phyloP scores from a whole-genome alignment of 2,888 invertebrate species.

The Pseudanteris insignis region DNA sequence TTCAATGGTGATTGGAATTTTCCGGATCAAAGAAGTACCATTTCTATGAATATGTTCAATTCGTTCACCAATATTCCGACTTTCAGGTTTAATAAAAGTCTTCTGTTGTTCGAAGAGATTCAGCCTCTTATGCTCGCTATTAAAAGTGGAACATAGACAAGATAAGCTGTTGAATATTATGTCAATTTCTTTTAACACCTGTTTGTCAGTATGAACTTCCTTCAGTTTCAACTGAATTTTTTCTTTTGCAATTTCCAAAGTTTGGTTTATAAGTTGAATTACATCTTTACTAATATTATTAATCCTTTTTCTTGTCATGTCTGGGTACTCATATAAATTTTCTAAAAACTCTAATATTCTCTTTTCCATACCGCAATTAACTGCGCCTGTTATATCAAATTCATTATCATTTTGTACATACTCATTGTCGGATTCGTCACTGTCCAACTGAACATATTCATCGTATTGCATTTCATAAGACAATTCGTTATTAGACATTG shows the following conservation, averaged over 20 bases:
- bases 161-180: neutral
- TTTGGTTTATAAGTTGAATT: neutral
- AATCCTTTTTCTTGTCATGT: neutral
- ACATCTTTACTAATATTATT: neutral
- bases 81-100: constrained; percentile 33
- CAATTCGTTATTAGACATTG: neutral
- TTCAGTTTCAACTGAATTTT: neutral
- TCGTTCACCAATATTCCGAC: constrained; percentile 22
- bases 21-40: constrained; percentile 4
- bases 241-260: neutral
- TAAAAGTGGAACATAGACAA: constrained; percentile 9
- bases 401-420: neutral
- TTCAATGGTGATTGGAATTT: constrained; percentile 20
- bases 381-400: too few species aligned
- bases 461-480: too few species aligned
- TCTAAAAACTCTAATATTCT: neutral
- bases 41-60: constrained; percentile 19
- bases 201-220: neutral
- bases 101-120: constrained; percentile 10
- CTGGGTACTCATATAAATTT: neutral
- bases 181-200: neutral
- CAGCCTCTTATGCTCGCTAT: constrained; percentile 35
- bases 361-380: too few species aligned
- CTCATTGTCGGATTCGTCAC: neutral
- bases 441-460: neutral